Evolutionary conservation across 2,113 vertebrate species (phyloP).

Genomic region (Notarius quadriscutis): DNA sequence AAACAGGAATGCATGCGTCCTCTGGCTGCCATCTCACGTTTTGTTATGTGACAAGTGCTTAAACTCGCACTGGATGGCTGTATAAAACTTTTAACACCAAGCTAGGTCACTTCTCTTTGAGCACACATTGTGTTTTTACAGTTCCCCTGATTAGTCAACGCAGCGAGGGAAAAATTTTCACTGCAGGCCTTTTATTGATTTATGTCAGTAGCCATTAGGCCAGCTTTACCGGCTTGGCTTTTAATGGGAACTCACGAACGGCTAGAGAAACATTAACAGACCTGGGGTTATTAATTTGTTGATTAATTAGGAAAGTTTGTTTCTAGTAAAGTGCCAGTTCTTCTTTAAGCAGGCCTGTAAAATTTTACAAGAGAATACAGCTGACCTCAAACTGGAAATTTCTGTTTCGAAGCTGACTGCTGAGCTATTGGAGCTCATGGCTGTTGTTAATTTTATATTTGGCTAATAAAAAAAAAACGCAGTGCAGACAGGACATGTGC

Average conservation of each 20-base stretch:
- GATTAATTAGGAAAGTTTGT: constrained; percentile 79
- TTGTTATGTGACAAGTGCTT: constrained; percentile 62
- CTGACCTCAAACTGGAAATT: constrained; percentile 94
- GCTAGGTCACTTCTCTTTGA: constrained; percentile 66
- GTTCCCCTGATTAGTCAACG: constrained; percentile 67
- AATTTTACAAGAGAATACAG: constrained; percentile 90
- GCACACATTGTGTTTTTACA: constrained; percentile 68
- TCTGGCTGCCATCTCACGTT: constrained; percentile 56
- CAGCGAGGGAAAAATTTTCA: constrained; percentile 65
- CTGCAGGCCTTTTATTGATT: constrained; percentile 69
- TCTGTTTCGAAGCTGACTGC: constrained; percentile 83
- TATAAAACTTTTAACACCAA: constrained; percentile 66
- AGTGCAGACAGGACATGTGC: constrained; percentile 71
- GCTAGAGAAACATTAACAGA: constrained; percentile 60
- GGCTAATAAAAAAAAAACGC: constrained; percentile 89
- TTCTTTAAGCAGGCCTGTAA: constrained; percentile 85
- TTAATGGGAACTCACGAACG: constrained; percentile 62
- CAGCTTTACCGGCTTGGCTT: constrained; percentile 57
- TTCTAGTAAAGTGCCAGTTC: constrained; percentile 74
- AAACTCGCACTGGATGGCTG: constrained; percentile 56
- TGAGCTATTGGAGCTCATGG: constrained; percentile 75
- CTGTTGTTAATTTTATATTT: constrained; percentile 98
- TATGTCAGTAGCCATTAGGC: constrained; percentile 71
- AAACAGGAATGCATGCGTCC: constrained; percentile 42
- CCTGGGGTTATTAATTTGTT: constrained; percentile 67